Evolutionary conservation across 2,888 invertebrate genomes (phyloP).

Genomic region (Plemyria rubiginata): DNA sequence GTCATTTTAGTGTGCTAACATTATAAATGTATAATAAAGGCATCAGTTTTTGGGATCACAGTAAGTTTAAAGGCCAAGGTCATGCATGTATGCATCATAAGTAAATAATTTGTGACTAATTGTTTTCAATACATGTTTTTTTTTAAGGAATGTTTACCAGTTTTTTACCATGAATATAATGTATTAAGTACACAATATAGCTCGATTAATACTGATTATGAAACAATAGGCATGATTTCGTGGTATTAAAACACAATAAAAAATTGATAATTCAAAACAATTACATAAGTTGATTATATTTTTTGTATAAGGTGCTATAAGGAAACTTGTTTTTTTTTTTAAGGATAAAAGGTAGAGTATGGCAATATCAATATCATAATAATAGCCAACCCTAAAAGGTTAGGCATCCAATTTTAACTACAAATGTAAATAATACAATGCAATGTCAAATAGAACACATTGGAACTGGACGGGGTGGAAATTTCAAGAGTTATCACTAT

Average conservation of each 20-base stretch:
- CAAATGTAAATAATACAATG: slow-evolving; percentile 40
- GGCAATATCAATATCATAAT: background rate
- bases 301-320: background rate
- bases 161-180: background rate
- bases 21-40: slow-evolving; percentile 18
- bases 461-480: slow-evolving; percentile 53
- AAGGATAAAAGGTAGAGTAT: background rate
- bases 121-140: slow-evolving; percentile 1
- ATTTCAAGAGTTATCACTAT: slow-evolving; percentile 40
- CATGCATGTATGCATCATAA: slow-evolving; percentile 8
- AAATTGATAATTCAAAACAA: background rate
- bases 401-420: slow-evolving; percentile 10
- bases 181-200: slow-evolving; percentile 1
- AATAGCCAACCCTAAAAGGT: slow-evolving; percentile 17
- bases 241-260: slow-evolving; percentile 42
- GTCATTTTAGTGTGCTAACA: background rate
- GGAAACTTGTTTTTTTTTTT: background rate
- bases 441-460: slow-evolving; percentile 37
- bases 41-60: slow-evolving; percentile 47
- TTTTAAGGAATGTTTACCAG: slow-evolving; percentile 11
- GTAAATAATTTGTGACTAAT: slow-evolving; percentile 27
- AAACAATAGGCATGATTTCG: slow-evolving; percentile 46
- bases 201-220: slow-evolving; percentile 54
- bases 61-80: slow-evolving; percentile 46
- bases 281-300: background rate